Conservation (phyloP, 2,797 vertebrate species). For the Microctenopoma stevenorrisi region DNA sequence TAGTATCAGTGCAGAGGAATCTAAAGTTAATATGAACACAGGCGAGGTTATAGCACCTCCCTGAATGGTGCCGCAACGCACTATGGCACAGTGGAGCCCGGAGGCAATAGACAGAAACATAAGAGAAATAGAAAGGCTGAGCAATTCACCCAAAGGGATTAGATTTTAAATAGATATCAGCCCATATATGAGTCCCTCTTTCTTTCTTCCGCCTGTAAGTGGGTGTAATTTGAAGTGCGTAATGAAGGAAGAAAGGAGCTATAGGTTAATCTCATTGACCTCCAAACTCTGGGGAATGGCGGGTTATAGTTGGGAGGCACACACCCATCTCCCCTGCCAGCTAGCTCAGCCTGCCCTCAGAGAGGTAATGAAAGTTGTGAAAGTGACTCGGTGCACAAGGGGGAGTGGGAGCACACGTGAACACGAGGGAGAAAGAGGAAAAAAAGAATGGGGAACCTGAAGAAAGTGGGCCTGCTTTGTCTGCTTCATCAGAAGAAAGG, state of each 20-base stretch:
- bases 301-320: conserved; percentile 73
- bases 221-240: conserved; percentile 79
- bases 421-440: background rate
- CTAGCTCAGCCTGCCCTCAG: conserved; percentile 62
- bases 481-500: conserved; percentile 37
- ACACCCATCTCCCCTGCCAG: conserved; percentile 67
- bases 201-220: conserved; percentile 73
- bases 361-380: conserved; percentile 81
- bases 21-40: conserved; percentile 74
- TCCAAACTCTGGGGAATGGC: conserved; percentile 70
- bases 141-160: conserved; percentile 77
- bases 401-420: conserved; percentile 14
- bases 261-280: conserved; percentile 87
- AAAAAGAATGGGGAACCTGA: conserved; percentile 45
- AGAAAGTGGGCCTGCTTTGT: conserved; percentile 67
- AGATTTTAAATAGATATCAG: conserved; percentile 84
- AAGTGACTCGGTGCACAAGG: conserved; percentile 48
- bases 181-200: conserved; percentile 77
- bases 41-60: conserved; percentile 74
- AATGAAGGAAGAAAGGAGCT: conserved; percentile 79
- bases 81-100: conserved; percentile 60
- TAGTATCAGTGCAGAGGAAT: conserved; percentile 65
- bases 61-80: conserved; percentile 55
- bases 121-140: conserved; percentile 77
- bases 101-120: conserved; percentile 76